Conservation (phyloP, 2,888 invertebrate species). For the Sarcophaga caerulescens region DNA sequence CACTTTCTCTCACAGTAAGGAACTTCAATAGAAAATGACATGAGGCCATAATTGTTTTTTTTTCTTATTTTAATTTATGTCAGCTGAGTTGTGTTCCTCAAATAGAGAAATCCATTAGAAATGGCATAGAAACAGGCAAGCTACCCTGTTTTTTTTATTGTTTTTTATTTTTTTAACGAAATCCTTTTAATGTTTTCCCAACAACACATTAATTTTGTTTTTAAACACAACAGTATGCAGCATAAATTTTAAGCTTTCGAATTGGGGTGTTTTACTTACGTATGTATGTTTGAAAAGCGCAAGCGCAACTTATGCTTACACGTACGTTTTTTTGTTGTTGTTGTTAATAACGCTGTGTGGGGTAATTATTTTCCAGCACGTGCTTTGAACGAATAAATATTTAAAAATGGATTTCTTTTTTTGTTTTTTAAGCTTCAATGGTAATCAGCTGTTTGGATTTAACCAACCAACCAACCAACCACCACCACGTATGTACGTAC, state of each 20-base stretch:
- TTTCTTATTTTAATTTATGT: too few species aligned
- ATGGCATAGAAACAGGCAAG: background rate
- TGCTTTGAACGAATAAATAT: slow-evolving; percentile 5
- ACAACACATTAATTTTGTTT: slow-evolving; percentile 42
- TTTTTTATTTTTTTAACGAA: slow-evolving; percentile 3
- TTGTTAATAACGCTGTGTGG: slow-evolving; percentile 12
- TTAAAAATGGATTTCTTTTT: background rate
- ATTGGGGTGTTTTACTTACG: slow-evolving; percentile 17
- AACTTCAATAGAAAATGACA: background rate
- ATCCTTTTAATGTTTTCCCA: slow-evolving; percentile 44
- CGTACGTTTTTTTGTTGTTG: too few species aligned
- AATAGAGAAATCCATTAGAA: background rate
- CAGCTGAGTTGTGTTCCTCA: slow-evolving; percentile 11
- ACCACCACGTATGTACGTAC: slow-evolving; percentile 13
- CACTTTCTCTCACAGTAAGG: background rate
- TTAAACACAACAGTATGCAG: background rate
- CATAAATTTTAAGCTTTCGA: slow-evolving; percentile 6
- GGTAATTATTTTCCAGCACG: slow-evolving; percentile 44
- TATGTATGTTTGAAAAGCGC: slow-evolving; percentile 9
- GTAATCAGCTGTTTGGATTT: slow-evolving; percentile 34
- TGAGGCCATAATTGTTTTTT: too few species aligned
- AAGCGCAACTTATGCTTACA: slow-evolving; percentile 34
- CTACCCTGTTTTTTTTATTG: background rate
- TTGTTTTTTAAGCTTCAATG: slow-evolving; percentile 15
- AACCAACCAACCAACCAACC: slow-evolving; percentile 9